Base-by-base conservation (phyloP, 2,797 vertebrate species). In the Pelochelys cantorii region DNA sequence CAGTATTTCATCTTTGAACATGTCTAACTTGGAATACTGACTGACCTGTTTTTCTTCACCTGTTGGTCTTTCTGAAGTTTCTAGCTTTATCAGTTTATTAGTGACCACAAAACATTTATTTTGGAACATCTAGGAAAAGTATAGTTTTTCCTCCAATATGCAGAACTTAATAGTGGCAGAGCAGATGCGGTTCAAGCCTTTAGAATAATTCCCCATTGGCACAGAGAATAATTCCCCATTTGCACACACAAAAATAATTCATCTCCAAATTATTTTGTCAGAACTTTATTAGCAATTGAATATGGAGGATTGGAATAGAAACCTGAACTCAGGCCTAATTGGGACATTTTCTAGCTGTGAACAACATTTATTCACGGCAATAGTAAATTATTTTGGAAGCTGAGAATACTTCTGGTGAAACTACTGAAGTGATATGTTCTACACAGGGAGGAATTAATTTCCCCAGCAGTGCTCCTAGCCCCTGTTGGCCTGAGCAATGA, bases 51-150 rank as follows among this genome's bases (percentile, higher is more conserved):
- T 96, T 94, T 91, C 81, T 94, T 91, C 68, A 86, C 90, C 85
- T 82, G 0, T 94, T 90, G 88, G 89, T 20, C 77, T 57, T 54
- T 95, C 93, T 94, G 91, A 95, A 95, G 94, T 78, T 79, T 91
- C 92, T 96, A 90, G n/a, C 80, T 93, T 93, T 81, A 87, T 85
- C 86, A 87, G 60, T 96, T 96, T 94, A 92, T 95, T 94, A 96
- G 90, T 93, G 95, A 94, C 90, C 65, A 86, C 79, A 93, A 95
- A 68, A 95, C 81, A 92, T 89, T 95, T 95, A 56, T 87, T 92
- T 95, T 90, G 1, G 4, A 90, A 84, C n/a, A 2, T 85, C 90
- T 88, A 81, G 92, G 77, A 52, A 84, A 96, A 82, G 94, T 95
- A 94, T 93, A 96, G 89, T 60, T 78, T 82, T 95, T 94, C 80